Evolutionary conservation across 2,113 vertebrate species (phyloP).

Genomic region (Pleuronectes platessa): DNA sequence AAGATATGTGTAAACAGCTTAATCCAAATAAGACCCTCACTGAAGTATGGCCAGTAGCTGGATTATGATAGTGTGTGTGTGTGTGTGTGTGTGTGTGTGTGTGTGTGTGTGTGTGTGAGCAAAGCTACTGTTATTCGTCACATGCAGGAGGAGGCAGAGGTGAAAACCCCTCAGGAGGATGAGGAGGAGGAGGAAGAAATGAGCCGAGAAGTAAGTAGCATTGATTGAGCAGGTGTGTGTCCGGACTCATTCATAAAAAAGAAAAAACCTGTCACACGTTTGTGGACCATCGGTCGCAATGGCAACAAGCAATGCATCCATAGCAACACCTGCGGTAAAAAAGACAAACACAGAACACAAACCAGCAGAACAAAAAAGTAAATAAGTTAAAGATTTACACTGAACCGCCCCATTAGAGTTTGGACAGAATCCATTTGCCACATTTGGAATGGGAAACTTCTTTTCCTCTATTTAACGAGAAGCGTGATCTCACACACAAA

Average conservation of each 20-base stretch:
- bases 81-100: slow-evolving; percentile 2
- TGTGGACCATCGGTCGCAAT: slow-evolving; percentile 38
- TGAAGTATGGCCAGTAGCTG: slow-evolving; percentile 17
- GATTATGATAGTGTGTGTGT: slow-evolving; percentile 19
- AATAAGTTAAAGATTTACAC: slow-evolving; percentile 17
- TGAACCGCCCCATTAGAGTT: background rate
- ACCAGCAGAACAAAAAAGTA: slow-evolving; percentile 10
- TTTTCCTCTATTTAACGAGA: slow-evolving; percentile 38
- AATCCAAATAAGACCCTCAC: slow-evolving; percentile 33
- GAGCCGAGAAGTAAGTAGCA: slow-evolving; percentile 51
- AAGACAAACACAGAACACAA: background rate
- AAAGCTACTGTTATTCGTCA: slow-evolving; percentile 31
- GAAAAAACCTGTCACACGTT: slow-evolving; percentile 43
- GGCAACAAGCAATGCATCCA: slow-evolving; percentile 25
- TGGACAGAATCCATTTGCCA: slow-evolving; percentile 31
- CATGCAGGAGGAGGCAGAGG: slow-evolving; percentile 35
- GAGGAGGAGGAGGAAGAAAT: slow-evolving; percentile 33
- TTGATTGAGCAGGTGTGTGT: slow-evolving; percentile 59
- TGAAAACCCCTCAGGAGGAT: slow-evolving; percentile 10
- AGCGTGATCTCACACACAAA: slow-evolving; percentile 35
- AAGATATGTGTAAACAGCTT: slow-evolving; percentile 40
- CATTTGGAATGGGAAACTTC: slow-evolving; percentile 24
- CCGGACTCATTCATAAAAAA: slow-evolving; percentile 62
- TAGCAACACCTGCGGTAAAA: slow-evolving; percentile 1
- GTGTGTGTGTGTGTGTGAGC: slow-evolving; percentile 11